Evolutionary conservation across 2,113 vertebrate genomes (phyloP), one percentile per base, ranked within the genome.

Genomic region (Nycticebus coucang): DNA sequence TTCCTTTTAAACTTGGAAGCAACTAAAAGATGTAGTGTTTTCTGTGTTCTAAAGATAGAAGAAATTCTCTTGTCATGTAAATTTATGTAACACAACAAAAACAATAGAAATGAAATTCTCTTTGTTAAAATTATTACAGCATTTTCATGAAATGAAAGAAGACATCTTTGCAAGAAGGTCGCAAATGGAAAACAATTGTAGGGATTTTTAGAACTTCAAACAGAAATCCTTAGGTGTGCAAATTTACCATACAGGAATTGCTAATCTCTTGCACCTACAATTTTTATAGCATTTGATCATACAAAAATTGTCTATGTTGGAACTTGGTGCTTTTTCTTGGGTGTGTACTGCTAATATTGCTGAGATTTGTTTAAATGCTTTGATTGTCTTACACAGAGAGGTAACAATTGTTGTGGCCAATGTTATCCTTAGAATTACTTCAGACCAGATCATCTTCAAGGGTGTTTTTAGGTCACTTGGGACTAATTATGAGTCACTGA

Each of bases 211-310:
- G 33, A 3, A 5, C 35, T 57, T 94, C 41, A 64, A 77, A 41
- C 35, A 71, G 3, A 87, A 78, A 30, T 57, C 50, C 57, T 71
- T 66, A 30, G 26, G 86, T 5, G n/a, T 14, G 21, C 33, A 60
- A 69, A 28, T 78, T 41, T 74, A 59, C n/a, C 10, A 1, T 14
- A 13, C 17, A 28, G 18, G 9, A 59, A 62, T 33, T 85, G 12
- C 7, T 90, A 14, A 74, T 71, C 41, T 75, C 37, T 74, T 37
- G 4, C n/a, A 21, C 33, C 1, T 35, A 7, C 33, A 57, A 50
- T 33, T 94, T 94, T 92, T 60, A 64, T 55, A 80, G 82, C 41
- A 72, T 81, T 92, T 79, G n/a, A 26, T 74, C 12, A 28, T 74
- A 22, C 74, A 88, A 50, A 50, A 94, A 50, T 17, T n/a, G 28